A percentile compares a stretch with the other conserved stretches of the same genome.
These are phyloP conservation scores for Ophiothrix spiculata DNA, from an alignment of 35 echinoderm and acorn worm genomes.

Conservation along the genomic window DNA sequence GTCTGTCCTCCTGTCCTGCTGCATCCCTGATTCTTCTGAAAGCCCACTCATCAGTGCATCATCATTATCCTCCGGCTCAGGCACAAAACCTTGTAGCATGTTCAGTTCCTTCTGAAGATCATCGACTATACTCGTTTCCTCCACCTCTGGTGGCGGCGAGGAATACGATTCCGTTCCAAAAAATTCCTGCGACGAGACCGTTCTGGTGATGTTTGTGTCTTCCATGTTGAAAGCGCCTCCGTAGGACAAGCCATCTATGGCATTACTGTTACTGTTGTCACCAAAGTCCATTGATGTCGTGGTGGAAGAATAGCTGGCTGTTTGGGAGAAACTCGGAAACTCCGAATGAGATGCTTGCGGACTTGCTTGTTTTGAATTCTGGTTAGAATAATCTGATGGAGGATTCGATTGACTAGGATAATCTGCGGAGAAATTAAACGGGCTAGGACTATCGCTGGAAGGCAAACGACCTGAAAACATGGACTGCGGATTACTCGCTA, in stretches of 20 bases:
- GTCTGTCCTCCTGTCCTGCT: slow-evolving; percentile 20
- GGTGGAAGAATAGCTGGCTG: not conserved
- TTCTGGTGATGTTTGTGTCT: not conserved
- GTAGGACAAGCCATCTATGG: not conserved
- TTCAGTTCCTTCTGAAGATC: slow-evolving; percentile 30
- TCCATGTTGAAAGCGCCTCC: not conserved
- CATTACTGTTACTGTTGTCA: not conserved
- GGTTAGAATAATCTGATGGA: too few species aligned
- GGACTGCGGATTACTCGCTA: too few species aligned
- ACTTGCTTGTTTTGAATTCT: too few species aligned
- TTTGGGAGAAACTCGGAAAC: too few species aligned
- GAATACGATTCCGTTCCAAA: not conserved
- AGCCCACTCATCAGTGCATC: not conserved
- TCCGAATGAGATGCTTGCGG: too few species aligned
- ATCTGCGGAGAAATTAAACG: too few species aligned
- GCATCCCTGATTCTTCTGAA: not conserved
- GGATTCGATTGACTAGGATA: too few species aligned
- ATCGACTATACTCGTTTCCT: slow-evolving; percentile 10
- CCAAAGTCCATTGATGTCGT: not conserved
- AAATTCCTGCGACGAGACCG: not conserved
- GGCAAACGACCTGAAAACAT: too few species aligned
- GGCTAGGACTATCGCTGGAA: too few species aligned
- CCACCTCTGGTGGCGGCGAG: not conserved
- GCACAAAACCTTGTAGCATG: not conserved
- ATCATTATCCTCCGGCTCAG: not conserved